phyloP scores from a whole-genome alignment of 2,113 vertebrate species.

The Phyllostomus discolor region DNA sequence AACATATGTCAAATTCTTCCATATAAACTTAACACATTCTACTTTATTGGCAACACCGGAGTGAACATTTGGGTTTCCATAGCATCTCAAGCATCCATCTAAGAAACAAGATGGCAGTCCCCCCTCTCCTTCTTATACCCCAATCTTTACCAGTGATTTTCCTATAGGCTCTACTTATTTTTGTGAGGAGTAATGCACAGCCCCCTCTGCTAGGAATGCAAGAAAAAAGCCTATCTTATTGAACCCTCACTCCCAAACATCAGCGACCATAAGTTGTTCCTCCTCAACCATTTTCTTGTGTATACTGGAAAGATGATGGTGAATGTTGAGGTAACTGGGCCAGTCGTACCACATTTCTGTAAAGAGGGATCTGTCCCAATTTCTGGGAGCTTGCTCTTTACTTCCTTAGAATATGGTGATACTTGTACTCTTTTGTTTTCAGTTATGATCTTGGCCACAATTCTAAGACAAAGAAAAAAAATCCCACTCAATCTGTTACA shows the following conservation, averaged over 20 bases:
- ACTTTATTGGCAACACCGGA: not conserved
- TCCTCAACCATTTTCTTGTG: not conserved
- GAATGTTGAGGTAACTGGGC: not conserved
- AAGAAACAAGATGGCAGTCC: not conserved
- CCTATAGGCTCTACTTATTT: not conserved
- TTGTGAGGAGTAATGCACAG: not conserved
- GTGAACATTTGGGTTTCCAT: not conserved
- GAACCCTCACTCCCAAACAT: not conserved
- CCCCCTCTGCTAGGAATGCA: not conserved
- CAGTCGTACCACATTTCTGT: not conserved
- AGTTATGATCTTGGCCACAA: not conserved
- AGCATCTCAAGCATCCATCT: not conserved
- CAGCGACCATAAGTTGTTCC: not conserved
- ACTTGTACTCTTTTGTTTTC: not conserved
- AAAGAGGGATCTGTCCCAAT: not conserved
- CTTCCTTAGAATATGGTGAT: not conserved
- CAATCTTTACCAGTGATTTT: not conserved
- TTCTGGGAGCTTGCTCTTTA: not conserved
- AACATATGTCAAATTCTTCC: not conserved
- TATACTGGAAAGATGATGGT: not conserved
- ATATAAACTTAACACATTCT: not conserved
- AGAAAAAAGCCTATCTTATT: constrained; percentile 17
- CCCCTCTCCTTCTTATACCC: not conserved
- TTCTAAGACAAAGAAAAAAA: constrained; percentile 30
- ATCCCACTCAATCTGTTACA: not conserved